Evolutionary conservation across 1,140 invertebrate genomes (phyloP).

Genomic region (Triops cancriformis): DNA sequence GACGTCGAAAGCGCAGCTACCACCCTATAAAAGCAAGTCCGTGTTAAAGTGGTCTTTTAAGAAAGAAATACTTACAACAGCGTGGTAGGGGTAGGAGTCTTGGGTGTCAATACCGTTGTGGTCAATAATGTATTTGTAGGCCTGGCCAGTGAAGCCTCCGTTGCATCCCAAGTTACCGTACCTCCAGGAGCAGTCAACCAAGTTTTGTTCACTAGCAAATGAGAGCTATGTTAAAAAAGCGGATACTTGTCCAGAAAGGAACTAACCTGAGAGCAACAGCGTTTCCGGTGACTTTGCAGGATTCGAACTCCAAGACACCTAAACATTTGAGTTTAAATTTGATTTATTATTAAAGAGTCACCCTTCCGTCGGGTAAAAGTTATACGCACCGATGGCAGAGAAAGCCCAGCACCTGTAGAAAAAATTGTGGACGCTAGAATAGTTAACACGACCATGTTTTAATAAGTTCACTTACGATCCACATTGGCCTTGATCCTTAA

Average conservation of each 20-base stretch:
- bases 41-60: neutral
- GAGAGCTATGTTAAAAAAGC: neutral
- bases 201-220: slow-evolving; percentile 24
- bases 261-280: neutral
- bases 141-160: slow-evolving; percentile 19
- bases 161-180: slow-evolving; percentile 36
- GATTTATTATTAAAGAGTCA: slow-evolving; percentile 19
- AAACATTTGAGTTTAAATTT: slow-evolving; percentile 27
- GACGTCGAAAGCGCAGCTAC: neutral
- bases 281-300: neutral
- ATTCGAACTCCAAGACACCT: slow-evolving; percentile 31
- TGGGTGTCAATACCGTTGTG: neutral
- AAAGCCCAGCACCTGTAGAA: slow-evolving; percentile 26
- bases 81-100: slow-evolving; percentile 21
- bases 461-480: slow-evolving; percentile 13
- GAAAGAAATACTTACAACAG: neutral
- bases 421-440: neutral
- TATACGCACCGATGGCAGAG: slow-evolving; percentile 10
- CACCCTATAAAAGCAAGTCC: neutral
- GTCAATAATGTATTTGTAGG: slow-evolving; percentile 20
- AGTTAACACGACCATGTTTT: neutral
- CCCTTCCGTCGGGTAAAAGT: neutral
- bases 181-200: slow-evolving; percentile 17
- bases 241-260: neutral
- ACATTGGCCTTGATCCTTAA: slow-evolving; percentile 26